Evolutionary conservation across 2,113 vertebrate genomes (phyloP).

Genomic region (Myiopsitta monachus): DNA sequence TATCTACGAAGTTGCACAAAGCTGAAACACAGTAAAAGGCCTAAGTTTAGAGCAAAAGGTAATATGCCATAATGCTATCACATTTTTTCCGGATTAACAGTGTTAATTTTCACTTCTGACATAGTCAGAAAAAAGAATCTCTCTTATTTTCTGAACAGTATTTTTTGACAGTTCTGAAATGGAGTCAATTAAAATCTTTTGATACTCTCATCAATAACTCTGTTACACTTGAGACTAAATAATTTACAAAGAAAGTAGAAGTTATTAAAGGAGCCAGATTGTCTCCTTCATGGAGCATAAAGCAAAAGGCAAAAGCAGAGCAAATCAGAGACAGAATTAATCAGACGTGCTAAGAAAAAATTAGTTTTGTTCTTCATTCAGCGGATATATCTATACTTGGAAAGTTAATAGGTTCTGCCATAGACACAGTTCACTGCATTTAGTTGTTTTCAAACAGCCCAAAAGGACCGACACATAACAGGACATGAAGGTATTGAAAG

Average conservation of each 20-base stretch:
- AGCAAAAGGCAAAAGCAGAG: constrained; percentile 29
- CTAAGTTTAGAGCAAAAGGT: not conserved
- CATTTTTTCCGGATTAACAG: not conserved
- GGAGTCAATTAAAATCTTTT: constrained; percentile 11
- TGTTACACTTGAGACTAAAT: constrained; percentile 10
- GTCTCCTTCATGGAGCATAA: constrained; percentile 37
- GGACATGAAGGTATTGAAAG: not conserved
- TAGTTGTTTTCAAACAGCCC: not conserved
- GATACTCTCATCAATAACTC: not conserved
- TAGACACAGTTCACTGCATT: not conserved
- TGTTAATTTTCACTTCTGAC: constrained; percentile 6
- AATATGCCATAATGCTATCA: not conserved
- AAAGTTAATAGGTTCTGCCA: not conserved
- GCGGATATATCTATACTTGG: not conserved
- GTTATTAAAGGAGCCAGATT: constrained; percentile 16
- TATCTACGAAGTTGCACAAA: not conserved
- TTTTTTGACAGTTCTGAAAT: not conserved
- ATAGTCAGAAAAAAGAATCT: not conserved
- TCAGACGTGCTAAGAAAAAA: not conserved
- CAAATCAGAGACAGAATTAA: constrained; percentile 19
- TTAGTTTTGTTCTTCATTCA: not conserved
- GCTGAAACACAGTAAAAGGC: not conserved
- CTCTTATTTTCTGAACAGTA: constrained; percentile 10
- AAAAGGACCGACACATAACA: not conserved
- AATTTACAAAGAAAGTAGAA: constrained; percentile 23